phyloP scores from a whole-genome alignment of 1,140 invertebrate species.

The Polypedilum pembai region DNA sequence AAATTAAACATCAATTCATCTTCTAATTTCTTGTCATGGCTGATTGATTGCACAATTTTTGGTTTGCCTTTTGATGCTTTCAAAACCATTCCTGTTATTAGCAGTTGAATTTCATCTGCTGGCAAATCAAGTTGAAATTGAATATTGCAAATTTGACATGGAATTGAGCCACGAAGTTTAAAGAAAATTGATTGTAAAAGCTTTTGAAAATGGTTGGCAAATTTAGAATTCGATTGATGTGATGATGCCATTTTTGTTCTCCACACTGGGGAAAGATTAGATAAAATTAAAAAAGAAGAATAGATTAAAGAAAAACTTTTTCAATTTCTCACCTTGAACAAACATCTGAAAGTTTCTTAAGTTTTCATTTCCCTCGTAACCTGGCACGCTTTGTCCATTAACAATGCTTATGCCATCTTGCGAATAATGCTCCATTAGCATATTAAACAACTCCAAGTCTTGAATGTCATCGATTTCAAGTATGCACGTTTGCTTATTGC shows the following conservation, averaged over 20 bases:
- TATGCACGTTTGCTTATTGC: constrained; percentile 76
- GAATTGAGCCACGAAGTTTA: constrained; percentile 73
- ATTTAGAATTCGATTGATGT: constrained; percentile 52
- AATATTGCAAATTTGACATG: constrained; percentile 72
- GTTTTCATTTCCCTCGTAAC: constrained; percentile 56
- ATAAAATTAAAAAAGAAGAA: not conserved
- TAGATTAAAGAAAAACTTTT: not conserved
- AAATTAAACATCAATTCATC: constrained; percentile 62
- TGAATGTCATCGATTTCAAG: constrained; percentile 82
- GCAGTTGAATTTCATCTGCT: constrained; percentile 86
- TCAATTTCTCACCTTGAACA: constrained; percentile 48
- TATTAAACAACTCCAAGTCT: constrained; percentile 70
- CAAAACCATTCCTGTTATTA: constrained; percentile 64
- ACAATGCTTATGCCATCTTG: constrained; percentile 76
- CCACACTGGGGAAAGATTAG: constrained; percentile 48
- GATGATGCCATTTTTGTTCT: constrained; percentile 57
- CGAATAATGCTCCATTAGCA: constrained; percentile 67
- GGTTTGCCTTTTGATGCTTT: constrained; percentile 33
- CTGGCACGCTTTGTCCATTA: constrained; percentile 75
- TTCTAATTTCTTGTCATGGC: constrained; percentile 32
- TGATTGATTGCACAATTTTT: constrained; percentile 27
- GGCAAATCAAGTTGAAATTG: constrained; percentile 72
- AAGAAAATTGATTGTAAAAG: constrained; percentile 70
- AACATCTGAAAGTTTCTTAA: constrained; percentile 81
- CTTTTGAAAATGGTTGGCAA: constrained; percentile 50